phyloP scores from a whole-genome alignment of 1,140 invertebrate species.

The Lasaia peninsularis region DNA sequence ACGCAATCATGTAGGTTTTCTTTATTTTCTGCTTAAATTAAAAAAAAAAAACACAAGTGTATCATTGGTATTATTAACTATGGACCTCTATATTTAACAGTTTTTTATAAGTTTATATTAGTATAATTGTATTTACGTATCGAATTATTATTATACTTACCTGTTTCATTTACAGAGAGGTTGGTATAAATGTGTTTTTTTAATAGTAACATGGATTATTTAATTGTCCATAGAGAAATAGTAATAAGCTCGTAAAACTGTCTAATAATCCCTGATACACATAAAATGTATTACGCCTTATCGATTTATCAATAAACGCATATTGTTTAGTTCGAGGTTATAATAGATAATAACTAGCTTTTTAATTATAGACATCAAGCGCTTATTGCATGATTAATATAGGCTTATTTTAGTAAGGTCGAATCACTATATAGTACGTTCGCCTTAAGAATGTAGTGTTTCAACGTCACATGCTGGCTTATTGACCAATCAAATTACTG shows the following conservation, averaged over 20 bases:
- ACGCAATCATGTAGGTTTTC: conserved; percentile 65
- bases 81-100: too few species aligned
- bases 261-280: neutral
- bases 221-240: neutral
- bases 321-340: conserved; percentile 1
- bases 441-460: too few species aligned
- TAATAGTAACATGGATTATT: neutral
- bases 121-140: too few species aligned
- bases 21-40: neutral
- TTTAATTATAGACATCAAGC: conserved; percentile 8
- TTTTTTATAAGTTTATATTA: too few species aligned
- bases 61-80: too few species aligned
- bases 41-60: too few species aligned
- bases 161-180: too few species aligned
- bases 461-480: too few species aligned
- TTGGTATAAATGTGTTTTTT: too few species aligned
- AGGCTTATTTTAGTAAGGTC: neutral
- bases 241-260: too few species aligned
- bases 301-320: neutral
- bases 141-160: too few species aligned
- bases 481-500: neutral
- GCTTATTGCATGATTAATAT: conserved; percentile 12
- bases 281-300: conserved; percentile 4
- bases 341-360: conserved; percentile 6
- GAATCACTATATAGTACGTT: neutral